Evolutionary conservation across 2,888 invertebrate genomes (phyloP), one percentile per base, ranked within the genome.

Genomic region (Papilio demoleus): DNA sequence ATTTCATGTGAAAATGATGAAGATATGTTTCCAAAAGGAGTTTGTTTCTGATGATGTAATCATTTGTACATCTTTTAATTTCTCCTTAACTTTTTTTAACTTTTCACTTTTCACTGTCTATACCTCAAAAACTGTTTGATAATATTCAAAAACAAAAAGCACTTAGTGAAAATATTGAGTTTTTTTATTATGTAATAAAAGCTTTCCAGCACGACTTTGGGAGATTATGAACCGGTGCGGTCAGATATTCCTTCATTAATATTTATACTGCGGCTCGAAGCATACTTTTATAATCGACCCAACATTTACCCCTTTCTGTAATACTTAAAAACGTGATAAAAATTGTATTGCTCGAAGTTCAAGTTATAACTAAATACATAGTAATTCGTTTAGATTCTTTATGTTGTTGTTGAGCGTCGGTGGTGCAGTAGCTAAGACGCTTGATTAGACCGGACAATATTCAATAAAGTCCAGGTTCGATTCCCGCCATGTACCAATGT

Each of bases 171-270:
- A 53, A 27, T 22, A 12, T 4, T 47, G 4, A 9, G 9, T 8
- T 2, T 27, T 53, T 53, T 53, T 50, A 12, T 27, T 42, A 17
- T 31, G 45, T 61, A 62, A n/a, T 45, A 31, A 62, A 62, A 27
- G 12, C 4, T 17, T 12, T 27, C 9, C 19, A 17, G 27, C 19
- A 61, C 14, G 24, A 27, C 42, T 19, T 17, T 0, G 31, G 11
- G 1, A 61, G 40, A 42, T 24, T 40, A 61, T 42, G n/a, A 24
- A 42, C n/a, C 40, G 3, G 24, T 11, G 24, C 42, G 31, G 45
- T 45, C 62, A 47, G 24, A 45, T 31, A 62, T 45, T 62, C 2
- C 31, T 45, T 62, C 12, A 62, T 62, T 62, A 62, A 62, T 62
- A 62, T 62, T 62, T 62, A 62, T 62, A 42, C 27, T 27, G 31